Evolutionary conservation across 2,888 invertebrate species (phyloP), one percentile per base, ranked within the genome.

Genomic region (Pseudococcus longispinus): DNA sequence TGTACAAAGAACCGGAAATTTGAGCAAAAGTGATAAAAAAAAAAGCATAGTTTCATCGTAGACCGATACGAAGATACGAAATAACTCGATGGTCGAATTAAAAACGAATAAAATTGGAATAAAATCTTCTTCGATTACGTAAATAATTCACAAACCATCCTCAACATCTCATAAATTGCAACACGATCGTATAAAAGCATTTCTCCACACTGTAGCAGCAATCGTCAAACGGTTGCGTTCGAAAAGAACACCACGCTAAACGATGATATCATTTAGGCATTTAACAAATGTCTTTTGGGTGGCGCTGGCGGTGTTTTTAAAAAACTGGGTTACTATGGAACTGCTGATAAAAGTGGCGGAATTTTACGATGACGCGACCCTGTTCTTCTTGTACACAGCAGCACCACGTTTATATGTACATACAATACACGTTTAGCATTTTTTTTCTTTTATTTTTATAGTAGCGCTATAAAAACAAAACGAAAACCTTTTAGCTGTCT

Each of bases 401-500:
- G 23, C 60, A 37, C 37, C 37, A 37, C 37, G 37, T 37, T n/a
- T 37, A 37, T 37, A 37, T 37, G 37, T 23, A 60, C 60, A 11
- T 42, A 80, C 77, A 80, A 80, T 80, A 42, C 37, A 80, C 42
- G 77, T 80, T 80, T 80, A 80, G 42, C 42, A 42, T 80, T 80
- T 70, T 23, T 60, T 55, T 55, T 15, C n/a, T 55, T 15, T 55
- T 60, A 20, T 23, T 60, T 60, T 60, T 80, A 80, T 80, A 80
- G 77, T 80, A 80, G 42, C 37, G 77, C 77, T 80, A 80, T 80
- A 80, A 80, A 80, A 80, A 80, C 77, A 80, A 70, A 80, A 80
- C 77, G 77, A 80, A 80, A 80, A 80, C 77, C 77, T 80, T 80
- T 80, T 80, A 80, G 77, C 77, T 80, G 77, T 80, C 77, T 80